These are phyloP conservation scores for Hystrix cristata DNA, from an alignment of 2,113 vertebrate genomes.

Conservation along the genomic window DNA sequence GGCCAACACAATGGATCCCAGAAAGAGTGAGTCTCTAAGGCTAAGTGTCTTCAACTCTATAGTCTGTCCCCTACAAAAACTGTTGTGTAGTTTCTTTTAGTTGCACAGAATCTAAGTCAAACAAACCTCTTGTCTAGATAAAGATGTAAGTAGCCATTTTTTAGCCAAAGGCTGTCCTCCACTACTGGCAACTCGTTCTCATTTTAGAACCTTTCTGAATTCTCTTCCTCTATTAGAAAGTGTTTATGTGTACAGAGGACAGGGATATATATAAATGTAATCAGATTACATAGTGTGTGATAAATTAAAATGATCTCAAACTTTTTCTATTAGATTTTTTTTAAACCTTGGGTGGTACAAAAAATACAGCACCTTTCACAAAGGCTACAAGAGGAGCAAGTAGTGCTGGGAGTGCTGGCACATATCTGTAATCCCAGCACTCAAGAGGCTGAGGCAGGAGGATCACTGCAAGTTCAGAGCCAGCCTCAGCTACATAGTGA, in stretches of 20 bases:
- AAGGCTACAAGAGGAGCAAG: background rate
- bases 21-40: background rate
- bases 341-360: background rate
- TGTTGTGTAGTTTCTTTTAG: slow-evolving; percentile 29
- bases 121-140: slow-evolving; percentile 41
- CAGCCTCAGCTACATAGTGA: background rate
- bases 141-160: slow-evolving; percentile 20
- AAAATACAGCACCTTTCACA: slow-evolving; percentile 3
- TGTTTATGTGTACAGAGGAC: background rate
- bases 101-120: slow-evolving; percentile 30
- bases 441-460: background rate
- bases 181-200: background rate
- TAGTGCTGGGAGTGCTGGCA: background rate
- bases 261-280: background rate
- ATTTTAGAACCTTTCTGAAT: slow-evolving; percentile 44
- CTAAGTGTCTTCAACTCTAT: background rate
- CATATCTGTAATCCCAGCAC: background rate
- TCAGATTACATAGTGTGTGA: background rate
- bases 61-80: slow-evolving; percentile 33
- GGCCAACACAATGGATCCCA: slow-evolving; percentile 50
- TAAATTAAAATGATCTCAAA: slow-evolving; percentile 38
- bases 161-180: slow-evolving; percentile 18
- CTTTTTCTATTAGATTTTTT: slow-evolving; percentile 25
- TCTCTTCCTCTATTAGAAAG: background rate
- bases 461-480: background rate